Evolutionary conservation across 2,888 invertebrate genomes (phyloP).

Genomic region (Philereme transversata): DNA sequence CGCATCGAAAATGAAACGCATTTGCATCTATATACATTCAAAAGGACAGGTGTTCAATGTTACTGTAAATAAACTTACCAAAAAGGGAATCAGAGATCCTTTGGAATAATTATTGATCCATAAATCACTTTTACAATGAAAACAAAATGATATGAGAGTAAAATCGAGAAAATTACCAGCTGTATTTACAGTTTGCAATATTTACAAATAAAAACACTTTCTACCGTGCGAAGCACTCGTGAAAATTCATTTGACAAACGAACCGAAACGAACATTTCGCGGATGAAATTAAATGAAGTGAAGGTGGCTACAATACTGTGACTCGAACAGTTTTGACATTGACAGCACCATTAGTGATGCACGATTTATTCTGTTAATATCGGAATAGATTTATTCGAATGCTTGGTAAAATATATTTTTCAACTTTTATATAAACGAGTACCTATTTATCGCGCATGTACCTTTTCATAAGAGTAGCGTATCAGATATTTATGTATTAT

Average conservation of each 20-base stretch:
- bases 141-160: constrained; percentile 42
- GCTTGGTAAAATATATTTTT: too few species aligned
- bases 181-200: constrained; percentile 70
- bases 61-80: constrained; percentile 57
- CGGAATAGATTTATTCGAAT: too few species aligned
- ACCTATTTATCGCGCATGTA: too few species aligned
- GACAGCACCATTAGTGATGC: constrained; percentile 8
- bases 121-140: constrained; percentile 59
- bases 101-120: constrained; percentile 48
- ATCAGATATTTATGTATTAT: too few species aligned
- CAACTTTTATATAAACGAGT: too few species aligned
- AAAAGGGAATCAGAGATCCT: constrained; percentile 45
- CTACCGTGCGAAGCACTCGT: constrained; percentile 63
- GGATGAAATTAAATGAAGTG: constrained; percentile 5
- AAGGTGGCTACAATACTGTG: constrained; percentile 15
- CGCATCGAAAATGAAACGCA: constrained; percentile 37
- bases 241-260: constrained; percentile 42
- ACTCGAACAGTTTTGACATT: constrained; percentile 13
- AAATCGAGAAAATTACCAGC: constrained; percentile 44
- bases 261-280: constrained; percentile 11
- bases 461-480: too few species aligned
- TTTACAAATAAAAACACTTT: constrained; percentile 77
- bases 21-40: constrained; percentile 41
- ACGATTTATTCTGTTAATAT: background rate
- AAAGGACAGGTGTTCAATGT: constrained; percentile 44